Base-by-base conservation (phyloP, 23 tunicate species). In the Halocynthia roretzi region DNA sequence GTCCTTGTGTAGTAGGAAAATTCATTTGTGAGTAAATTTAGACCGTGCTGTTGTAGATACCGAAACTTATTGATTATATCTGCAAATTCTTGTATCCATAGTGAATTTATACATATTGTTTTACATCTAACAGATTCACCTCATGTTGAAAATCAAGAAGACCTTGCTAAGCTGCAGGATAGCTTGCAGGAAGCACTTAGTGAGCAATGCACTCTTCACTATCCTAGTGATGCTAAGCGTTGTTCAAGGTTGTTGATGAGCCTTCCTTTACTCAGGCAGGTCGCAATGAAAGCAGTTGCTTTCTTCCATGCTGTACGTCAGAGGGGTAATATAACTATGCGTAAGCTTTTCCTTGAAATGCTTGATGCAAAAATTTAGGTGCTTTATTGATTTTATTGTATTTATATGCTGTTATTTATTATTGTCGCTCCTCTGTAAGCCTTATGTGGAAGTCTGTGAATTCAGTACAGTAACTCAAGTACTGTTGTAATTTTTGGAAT, bases 341-440 rank as follows among this genome's bases (percentile, higher is more conserved):
- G 87, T 40, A 91, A 91, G 54, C 83, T 91, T 7, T 91, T 91
- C 66, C 80, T 82, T 21, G 97, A 91, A 82, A 91, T 91, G 97
- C 78, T 91, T 76, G 97, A 91, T 65, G 87, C 87, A 70, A 83
- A 91, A 61, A 84, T 91, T 71, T 87, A 77, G 80, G 51, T 12
- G 18, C 9, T 18, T 10, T 19, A 67, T 67, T 17, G 44, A 31
- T 31, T 31, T 31, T 31, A 31, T 31, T 31, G 44, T 31, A 31
- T 31, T 31, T 31, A 31, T 31, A 31, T 31, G 44, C 44, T 31
- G 44, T 31, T 31, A 31, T 31, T 31, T 31, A 31, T 31, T 31
- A 31, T 31, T 31, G 44, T 31, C 44, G 44, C 44, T 31, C 44
- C 44, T 0, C 44, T 31, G 4, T 31, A 31, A 31, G 44, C 44